These are phyloP conservation scores for Pithys albifrons DNA, from an alignment of 2,113 vertebrate genomes.

Conservation along the genomic window DNA sequence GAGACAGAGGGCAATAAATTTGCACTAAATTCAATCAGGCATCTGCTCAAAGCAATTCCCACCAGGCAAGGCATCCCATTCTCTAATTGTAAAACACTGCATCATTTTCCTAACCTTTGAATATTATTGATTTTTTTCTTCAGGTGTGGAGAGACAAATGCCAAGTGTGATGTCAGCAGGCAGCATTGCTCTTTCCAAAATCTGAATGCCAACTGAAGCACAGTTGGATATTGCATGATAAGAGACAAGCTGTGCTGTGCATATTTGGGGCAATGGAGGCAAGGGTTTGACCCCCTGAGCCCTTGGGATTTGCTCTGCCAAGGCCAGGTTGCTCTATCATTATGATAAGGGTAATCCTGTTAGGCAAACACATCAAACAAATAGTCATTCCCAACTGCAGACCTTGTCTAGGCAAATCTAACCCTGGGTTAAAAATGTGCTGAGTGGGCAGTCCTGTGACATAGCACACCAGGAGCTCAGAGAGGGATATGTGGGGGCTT, in stretches of 20 bases:
- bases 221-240: not conserved
- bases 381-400: not conserved
- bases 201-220: not conserved
- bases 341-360: slow-evolving; percentile 64
- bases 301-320: slow-evolving; percentile 18
- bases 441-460: not conserved
- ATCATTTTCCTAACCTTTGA: not conserved
- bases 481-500: not conserved
- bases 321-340: slow-evolving; percentile 48
- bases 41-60: not conserved
- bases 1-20: not conserved
- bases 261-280: not conserved
- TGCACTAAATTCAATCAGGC: not conserved
- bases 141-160: not conserved
- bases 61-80: not conserved
- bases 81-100: not conserved
- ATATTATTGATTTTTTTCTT: not conserved
- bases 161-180: not conserved
- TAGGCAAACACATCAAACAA: slow-evolving; percentile 58
- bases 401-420: slow-evolving; percentile 21
- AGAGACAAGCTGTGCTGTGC: not conserved
- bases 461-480: not conserved
- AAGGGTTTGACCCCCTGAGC: not conserved
- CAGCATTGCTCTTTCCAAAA: not conserved
- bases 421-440: slow-evolving; percentile 30